Evolutionary conservation across 1,140 invertebrate species (phyloP).

Genomic region (Danaus melanippus): DNA sequence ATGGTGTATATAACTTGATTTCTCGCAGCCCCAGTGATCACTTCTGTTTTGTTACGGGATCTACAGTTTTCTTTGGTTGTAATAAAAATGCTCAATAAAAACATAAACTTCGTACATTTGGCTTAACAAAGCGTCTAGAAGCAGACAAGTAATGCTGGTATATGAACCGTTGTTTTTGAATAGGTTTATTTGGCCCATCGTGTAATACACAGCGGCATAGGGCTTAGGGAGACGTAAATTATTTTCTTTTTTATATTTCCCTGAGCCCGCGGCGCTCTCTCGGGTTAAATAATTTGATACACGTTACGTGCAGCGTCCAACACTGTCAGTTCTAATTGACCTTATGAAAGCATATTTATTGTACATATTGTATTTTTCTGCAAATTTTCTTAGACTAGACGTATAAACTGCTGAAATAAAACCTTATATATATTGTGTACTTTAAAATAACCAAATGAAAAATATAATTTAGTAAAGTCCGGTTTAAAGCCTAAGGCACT

Average conservation of each 20-base stretch:
- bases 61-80: slow-evolving; percentile 5
- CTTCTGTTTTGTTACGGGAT: slow-evolving; percentile 1
- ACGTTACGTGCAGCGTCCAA: slow-evolving; percentile 46
- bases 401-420: too few species aligned
- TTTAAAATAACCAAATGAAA: too few species aligned
- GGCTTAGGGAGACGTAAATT: slow-evolving; percentile 53
- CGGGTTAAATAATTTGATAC: slow-evolving; percentile 53
- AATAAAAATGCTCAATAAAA: slow-evolving; percentile 22
- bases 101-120: slow-evolving; percentile 16
- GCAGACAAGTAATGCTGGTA: slow-evolving; percentile 18
- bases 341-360: slow-evolving; percentile 20
- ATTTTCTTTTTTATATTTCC: slow-evolving; percentile 60
- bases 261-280: slow-evolving; percentile 39
- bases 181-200: slow-evolving; percentile 42
- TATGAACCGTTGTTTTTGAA: slow-evolving; percentile 24
- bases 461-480: too few species aligned
- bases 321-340: slow-evolving; percentile 37
- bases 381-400: too few species aligned
- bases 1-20: slow-evolving; percentile 4
- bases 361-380: background rate
- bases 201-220: slow-evolving; percentile 34
- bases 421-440: too few species aligned
- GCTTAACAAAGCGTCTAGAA: slow-evolving; percentile 12
- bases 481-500: too few species aligned
- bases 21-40: background rate